Percentiles rank a stretch among this genome's conserved stretches.
These are phyloP conservation scores for Alligator mississippiensis DNA, from an alignment of 2,113 vertebrate genomes.

Conservation along the genomic window DNA sequence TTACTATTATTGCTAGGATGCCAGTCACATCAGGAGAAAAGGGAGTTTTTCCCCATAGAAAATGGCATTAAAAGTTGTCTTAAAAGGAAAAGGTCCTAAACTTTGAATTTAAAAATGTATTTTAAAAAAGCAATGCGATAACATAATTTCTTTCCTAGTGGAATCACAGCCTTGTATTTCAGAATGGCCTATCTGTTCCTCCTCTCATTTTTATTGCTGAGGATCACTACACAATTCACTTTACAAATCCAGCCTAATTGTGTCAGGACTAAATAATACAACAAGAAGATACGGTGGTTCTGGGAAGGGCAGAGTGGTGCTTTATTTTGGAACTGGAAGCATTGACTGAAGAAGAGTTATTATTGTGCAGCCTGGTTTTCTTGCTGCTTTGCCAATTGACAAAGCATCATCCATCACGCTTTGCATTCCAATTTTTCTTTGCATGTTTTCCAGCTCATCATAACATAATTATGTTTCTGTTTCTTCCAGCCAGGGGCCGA, in stretches of 20 bases:
- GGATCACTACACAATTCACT: not conserved
- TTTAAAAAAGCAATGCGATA: not conserved
- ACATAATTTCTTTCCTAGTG: not conserved
- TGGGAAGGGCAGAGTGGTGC: not conserved
- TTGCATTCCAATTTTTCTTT: conserved; percentile 73
- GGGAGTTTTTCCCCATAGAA: not conserved
- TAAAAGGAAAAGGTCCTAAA: not conserved
- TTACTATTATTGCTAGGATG: not conserved
- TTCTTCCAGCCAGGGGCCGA: conserved; percentile 70
- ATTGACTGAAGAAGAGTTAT: conserved; percentile 40
- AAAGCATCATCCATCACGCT: conserved; percentile 68
- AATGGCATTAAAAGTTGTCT: not conserved
- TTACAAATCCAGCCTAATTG: conserved; percentile 25
- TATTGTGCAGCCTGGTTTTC: conserved; percentile 11
- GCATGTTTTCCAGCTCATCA: conserved; percentile 75
- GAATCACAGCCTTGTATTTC: not conserved
- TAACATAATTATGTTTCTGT: conserved; percentile 75
- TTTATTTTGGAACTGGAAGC: conserved; percentile 50
- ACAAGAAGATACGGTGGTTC: not conserved
- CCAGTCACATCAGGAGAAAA: not conserved
- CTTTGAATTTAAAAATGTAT: not conserved
- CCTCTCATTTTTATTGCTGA: conserved; percentile 9
- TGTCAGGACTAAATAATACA: not conserved
- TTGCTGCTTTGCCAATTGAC: conserved; percentile 57
- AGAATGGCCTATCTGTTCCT: not conserved